Percentiles rank a stretch among this genome's conserved stretches.
phyloP scores from a whole-genome alignment of 2,797 vertebrate genomes.

The Neopelma chrysocephalum region DNA sequence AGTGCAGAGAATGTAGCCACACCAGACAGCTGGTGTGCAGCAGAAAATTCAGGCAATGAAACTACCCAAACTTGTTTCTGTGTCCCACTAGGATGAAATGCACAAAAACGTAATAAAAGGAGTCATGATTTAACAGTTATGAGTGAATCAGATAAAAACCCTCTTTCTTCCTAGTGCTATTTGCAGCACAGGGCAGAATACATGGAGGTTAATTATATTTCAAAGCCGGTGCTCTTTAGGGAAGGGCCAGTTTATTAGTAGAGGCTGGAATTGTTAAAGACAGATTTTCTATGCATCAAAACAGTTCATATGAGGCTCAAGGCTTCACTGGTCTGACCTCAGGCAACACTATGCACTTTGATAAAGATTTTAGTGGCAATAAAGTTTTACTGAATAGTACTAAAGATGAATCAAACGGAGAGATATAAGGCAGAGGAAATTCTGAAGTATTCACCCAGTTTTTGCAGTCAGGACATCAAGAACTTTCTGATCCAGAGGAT shows the following conservation, averaged over 20 bases:
- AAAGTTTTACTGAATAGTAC: constrained; percentile 52
- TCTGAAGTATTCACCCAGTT: not conserved
- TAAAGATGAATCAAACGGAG: constrained; percentile 41
- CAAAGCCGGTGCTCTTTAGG: constrained; percentile 20
- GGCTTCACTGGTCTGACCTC: constrained; percentile 49
- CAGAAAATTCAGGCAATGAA: constrained; percentile 13
- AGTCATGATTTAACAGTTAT: constrained; percentile 7
- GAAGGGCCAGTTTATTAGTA: constrained; percentile 38
- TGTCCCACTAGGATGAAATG: constrained; percentile 16
- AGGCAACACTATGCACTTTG: constrained; percentile 21
- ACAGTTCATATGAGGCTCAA: constrained; percentile 27
- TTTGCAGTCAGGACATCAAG: not conserved
- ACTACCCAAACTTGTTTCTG: not conserved
- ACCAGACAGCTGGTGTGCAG: not conserved
- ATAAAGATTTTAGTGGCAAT: constrained; percentile 54
- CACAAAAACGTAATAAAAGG: not conserved
- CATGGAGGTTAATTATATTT: constrained; percentile 25
- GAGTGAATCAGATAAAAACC: not conserved
- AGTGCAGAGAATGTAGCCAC: not conserved
- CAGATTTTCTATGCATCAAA: constrained; percentile 47
- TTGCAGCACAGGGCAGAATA: not conserved
- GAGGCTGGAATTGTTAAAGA: constrained; percentile 35
- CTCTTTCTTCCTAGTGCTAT: not conserved
- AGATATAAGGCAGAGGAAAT: constrained; percentile 12
- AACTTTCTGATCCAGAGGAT: not conserved